These are phyloP conservation scores for Cantharis nigra DNA, from an alignment of 2,888 invertebrate genomes.

Conservation along the genomic window DNA sequence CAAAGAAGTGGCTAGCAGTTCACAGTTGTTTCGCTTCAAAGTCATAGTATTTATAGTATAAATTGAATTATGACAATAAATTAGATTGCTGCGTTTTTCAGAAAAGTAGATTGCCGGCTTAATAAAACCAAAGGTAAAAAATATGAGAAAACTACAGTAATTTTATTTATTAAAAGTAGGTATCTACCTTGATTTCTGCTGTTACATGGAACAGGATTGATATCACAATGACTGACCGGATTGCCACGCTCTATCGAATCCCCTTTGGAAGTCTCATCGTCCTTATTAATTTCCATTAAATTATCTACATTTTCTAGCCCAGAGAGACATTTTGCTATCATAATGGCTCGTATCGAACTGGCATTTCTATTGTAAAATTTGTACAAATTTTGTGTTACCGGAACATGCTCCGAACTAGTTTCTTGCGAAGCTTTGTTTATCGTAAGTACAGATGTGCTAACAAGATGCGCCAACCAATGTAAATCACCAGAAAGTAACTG, in stretches of 20 bases:
- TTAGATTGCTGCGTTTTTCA: too few species aligned
- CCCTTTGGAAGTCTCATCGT: conserved; percentile 32
- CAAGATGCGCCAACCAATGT: conserved; percentile 77
- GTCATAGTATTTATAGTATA: too few species aligned
- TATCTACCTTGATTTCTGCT: conserved; percentile 34
- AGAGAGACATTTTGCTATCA: conserved; percentile 73
- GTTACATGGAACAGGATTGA: conserved; percentile 44
- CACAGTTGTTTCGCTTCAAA: too few species aligned
- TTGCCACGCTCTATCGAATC: conserved; percentile 54
- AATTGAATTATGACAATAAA: too few species aligned
- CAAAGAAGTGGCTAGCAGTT: too few species aligned
- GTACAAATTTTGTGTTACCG: conserved; percentile 73
- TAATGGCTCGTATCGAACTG: conserved; percentile 76
- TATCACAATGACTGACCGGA: conserved; percentile 60
- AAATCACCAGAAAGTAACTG: conserved; percentile 80
- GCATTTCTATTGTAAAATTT: conserved; percentile 79
- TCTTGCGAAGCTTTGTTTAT: conserved; percentile 84
- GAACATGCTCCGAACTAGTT: conserved; percentile 76
- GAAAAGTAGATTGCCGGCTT: too few species aligned
- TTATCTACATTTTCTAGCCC: conserved; percentile 51
- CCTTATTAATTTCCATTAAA: conserved; percentile 41
- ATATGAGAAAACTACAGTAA: too few species aligned
- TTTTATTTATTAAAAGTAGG: too few species aligned
- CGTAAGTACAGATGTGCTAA: conserved; percentile 76
- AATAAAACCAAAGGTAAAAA: too few species aligned